Conservation (phyloP, 1,140 invertebrate species). For the Drosophila triauraria region DNA sequence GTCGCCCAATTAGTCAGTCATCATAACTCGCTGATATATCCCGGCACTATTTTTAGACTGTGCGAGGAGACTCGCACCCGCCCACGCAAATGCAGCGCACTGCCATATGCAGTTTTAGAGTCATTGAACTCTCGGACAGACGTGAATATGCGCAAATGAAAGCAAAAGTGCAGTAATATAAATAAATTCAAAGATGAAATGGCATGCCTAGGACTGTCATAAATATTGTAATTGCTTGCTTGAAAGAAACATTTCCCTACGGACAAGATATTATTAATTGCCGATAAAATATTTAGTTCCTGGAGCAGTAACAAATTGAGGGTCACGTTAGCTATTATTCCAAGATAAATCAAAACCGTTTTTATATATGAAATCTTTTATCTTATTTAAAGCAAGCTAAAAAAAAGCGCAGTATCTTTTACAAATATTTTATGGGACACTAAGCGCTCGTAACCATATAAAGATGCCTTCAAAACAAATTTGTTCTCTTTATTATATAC, state of each 20-base stretch:
- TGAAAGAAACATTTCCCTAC: too few relatives aligned
- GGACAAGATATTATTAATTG: neutral
- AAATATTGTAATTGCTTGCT: neutral
- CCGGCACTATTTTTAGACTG: conserved; percentile 35
- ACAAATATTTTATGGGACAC: too few relatives aligned
- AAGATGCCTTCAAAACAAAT: too few relatives aligned
- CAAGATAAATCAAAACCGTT: too few relatives aligned
- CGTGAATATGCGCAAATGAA: conserved; percentile 13
- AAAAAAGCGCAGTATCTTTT: too few relatives aligned
- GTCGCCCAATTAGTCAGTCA: conserved; percentile 47
- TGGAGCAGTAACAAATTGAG: neutral
- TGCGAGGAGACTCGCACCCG: conserved; percentile 1
- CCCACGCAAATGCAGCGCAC: conserved; percentile 10
- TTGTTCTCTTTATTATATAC: too few relatives aligned
- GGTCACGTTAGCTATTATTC: neutral
- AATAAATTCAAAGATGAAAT: conserved; percentile 12
- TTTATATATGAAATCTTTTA: too few relatives aligned
- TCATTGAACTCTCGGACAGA: conserved; percentile 38
- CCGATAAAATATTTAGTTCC: neutral
- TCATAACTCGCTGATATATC: conserved; percentile 30
- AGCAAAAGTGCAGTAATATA: conserved; percentile 41
- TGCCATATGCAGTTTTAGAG: conserved; percentile 30
- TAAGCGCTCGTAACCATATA: too few relatives aligned
- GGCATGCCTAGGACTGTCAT: conserved; percentile 6
- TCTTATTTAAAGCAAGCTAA: too few relatives aligned